phyloP scores from a whole-genome alignment of 1,140 invertebrate genomes.

The Drosophila tani region DNA sequence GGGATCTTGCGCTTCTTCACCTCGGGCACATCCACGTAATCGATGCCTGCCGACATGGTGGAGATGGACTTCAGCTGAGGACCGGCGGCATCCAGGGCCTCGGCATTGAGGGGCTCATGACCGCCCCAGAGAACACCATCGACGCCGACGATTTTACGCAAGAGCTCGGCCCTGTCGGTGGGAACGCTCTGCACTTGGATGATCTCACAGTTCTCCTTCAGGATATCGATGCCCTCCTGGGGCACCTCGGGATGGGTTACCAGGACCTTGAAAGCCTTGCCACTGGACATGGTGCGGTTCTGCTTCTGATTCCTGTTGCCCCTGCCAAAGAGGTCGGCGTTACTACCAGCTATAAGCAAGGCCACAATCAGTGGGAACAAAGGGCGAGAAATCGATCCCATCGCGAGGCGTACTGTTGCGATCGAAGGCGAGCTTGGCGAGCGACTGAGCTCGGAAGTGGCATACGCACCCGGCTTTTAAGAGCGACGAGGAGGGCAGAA shows the following conservation, averaged over 20 bases:
- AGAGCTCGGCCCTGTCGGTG: constrained; percentile 85
- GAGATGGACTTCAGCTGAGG: constrained; percentile 92
- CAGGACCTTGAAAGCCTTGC: constrained; percentile 81
- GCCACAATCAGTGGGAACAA: constrained; percentile 30
- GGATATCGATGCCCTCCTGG: constrained; percentile 82
- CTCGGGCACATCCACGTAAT: constrained; percentile 91
- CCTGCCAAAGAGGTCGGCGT: constrained; percentile 56
- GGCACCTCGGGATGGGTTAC: constrained; percentile 85
- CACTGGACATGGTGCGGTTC: constrained; percentile 61
- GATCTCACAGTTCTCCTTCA: constrained; percentile 74
- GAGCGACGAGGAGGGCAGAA: constrained; percentile 32
- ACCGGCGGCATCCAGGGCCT: constrained; percentile 90
- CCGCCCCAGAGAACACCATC: constrained; percentile 89
- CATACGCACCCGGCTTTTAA: constrained; percentile 60
- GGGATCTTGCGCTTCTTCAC: constrained; percentile 89
- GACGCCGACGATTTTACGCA: constrained; percentile 87
- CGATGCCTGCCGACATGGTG: constrained; percentile 95
- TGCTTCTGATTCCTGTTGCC: constrained; percentile 32
- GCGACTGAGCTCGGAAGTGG: constrained; percentile 47
- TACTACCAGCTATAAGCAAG: constrained; percentile 32
- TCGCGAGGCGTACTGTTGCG: constrained; percentile 28
- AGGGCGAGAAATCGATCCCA: constrained; percentile 32
- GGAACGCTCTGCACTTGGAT: constrained; percentile 67
- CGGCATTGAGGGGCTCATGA: constrained; percentile 90
- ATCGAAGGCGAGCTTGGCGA: constrained; percentile 34